phyloP scores from a whole-genome alignment of 1,140 invertebrate genomes.

The Linepithema humile region DNA sequence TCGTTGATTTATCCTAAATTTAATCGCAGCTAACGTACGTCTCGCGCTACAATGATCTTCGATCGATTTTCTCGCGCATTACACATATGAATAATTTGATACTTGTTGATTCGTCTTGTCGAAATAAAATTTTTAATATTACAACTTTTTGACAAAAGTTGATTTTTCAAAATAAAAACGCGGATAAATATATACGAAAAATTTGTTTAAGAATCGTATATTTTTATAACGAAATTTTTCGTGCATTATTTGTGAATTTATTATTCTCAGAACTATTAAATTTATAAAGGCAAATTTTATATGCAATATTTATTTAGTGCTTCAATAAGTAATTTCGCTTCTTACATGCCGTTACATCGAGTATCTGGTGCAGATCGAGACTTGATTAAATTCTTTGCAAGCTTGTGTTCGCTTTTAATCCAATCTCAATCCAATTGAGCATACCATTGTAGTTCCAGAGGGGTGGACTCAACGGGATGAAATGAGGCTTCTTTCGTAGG shows the following conservation, averaged over 20 bases:
- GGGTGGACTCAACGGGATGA: background rate
- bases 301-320: background rate
- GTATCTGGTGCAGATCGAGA: conserved; percentile 16
- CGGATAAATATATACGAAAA: background rate
- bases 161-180: background rate
- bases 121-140: background rate
- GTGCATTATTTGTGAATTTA: background rate
- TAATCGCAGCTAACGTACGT: conserved; percentile 25
- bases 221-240: background rate
- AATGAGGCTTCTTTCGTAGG: conserved; percentile 25
- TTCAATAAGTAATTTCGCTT: background rate
- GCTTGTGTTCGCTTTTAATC: conserved; percentile 35
- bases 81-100: background rate
- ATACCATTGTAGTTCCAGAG: conserved; percentile 27
- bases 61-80: background rate
- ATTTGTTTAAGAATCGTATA: background rate
- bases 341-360: conserved; percentile 7
- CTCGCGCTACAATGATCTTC: background rate
- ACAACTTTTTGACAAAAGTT: background rate
- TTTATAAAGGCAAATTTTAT: background rate
- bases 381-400: conserved; percentile 51
- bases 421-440: conserved; percentile 44
- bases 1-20: conserved; percentile 54
- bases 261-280: background rate
- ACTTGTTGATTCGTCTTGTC: background rate